Conservation (phyloP, 1,140 invertebrate species). For the Hetaerina americana region DNA sequence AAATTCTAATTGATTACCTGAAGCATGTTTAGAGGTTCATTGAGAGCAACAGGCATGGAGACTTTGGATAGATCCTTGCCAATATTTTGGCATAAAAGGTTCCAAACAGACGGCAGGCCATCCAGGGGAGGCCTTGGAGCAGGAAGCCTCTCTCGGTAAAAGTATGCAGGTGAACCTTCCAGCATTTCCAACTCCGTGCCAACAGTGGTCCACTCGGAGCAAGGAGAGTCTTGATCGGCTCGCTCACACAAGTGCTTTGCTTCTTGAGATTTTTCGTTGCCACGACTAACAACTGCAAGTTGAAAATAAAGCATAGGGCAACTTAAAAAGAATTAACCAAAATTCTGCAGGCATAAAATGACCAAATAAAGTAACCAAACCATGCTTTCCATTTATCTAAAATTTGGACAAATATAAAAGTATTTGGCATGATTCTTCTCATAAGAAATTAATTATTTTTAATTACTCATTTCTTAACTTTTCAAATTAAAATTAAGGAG, state of each 20-base stretch:
- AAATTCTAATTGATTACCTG: slow-evolving; percentile 32
- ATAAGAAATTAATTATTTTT: no score
- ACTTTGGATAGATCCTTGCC: slow-evolving; percentile 77
- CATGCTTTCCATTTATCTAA: no score
- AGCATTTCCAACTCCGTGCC: background rate
- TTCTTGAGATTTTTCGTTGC: background rate
- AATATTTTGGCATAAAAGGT: slow-evolving; percentile 69
- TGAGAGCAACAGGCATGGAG: slow-evolving; percentile 68
- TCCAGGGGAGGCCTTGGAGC: slow-evolving; percentile 54
- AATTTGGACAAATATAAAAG: no score
- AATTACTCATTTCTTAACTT: no score
- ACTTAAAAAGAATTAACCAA: no score
- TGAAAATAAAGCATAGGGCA: no score
- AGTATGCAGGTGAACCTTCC: background rate
- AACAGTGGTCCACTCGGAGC: background rate
- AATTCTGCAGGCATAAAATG: no score
- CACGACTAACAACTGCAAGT: background rate
- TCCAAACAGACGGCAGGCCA: slow-evolving; percentile 58
- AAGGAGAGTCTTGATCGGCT: background rate
- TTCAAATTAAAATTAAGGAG: no score
- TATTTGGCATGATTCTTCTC: no score
- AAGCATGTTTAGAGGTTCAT: slow-evolving; percentile 74
- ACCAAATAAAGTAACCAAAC: no score
- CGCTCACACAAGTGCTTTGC: background rate
- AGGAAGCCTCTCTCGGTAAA: slow-evolving; percentile 39